Conservation (phyloP, 2,113 vertebrate genomes). For the Lipotes vexillifer region DNA sequence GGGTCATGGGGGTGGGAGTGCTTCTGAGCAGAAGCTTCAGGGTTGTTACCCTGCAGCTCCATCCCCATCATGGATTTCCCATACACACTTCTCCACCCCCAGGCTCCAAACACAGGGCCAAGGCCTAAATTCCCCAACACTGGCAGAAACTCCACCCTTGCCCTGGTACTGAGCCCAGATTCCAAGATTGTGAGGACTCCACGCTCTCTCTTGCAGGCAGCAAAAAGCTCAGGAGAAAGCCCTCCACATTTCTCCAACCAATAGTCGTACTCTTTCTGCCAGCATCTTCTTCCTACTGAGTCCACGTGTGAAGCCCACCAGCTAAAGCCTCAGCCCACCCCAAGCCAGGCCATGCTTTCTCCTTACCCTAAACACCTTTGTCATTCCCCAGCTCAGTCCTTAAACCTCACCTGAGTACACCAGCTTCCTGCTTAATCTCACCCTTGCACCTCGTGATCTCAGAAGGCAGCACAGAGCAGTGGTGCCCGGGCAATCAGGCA, state of each 20-base stretch:
- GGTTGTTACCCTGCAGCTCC: neutral
- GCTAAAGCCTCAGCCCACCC: neutral
- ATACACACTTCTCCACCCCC: accelerated
- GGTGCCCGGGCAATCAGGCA: neutral
- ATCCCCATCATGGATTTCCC: neutral
- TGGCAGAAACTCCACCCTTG: neutral
- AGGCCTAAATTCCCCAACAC: neutral
- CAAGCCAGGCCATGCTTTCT: neutral
- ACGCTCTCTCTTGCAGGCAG: neutral
- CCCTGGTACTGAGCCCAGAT: neutral
- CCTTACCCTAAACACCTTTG: neutral
- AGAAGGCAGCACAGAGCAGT: neutral
- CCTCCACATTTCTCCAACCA: neutral
- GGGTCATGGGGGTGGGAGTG: neutral
- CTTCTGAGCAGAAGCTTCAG: neutral
- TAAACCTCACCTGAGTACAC: accelerated
- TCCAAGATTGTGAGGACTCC: neutral
- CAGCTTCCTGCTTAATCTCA: neutral
- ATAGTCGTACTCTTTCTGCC: neutral
- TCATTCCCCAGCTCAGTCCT: neutral
- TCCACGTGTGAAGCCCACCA: neutral
- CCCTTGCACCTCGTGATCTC: neutral
- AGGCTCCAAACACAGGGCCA: neutral
- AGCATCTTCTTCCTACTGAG: neutral
- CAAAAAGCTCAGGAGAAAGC: neutral